A percentile compares a stretch with the other conserved stretches of the same genome.
These are phyloP conservation scores for Callinectes sapidus DNA, from an alignment of 2,888 invertebrate genomes.

Conservation along the genomic window DNA sequence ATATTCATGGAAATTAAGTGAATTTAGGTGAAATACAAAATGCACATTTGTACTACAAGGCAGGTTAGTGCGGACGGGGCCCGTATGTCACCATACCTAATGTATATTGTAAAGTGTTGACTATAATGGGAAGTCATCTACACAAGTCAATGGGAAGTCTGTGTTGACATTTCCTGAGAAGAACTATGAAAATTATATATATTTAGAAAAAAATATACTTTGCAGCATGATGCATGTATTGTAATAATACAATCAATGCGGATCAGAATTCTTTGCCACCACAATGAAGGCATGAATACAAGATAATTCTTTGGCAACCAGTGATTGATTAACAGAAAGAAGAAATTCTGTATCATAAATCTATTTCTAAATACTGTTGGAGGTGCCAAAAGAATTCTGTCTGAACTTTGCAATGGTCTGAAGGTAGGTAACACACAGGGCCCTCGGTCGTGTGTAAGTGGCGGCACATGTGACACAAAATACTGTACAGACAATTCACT, in stretches of 20 bases:
- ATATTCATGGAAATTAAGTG: slow-evolving; percentile 68
- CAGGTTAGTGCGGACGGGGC: slow-evolving; percentile 68
- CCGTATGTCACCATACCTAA: slow-evolving; percentile 63
- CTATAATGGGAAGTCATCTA: slow-evolving; percentile 38
- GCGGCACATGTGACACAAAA: slow-evolving; percentile 55
- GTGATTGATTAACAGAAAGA: background rate
- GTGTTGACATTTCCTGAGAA: slow-evolving; percentile 61
- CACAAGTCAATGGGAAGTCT: slow-evolving; percentile 50
- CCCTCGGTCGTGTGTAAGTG: slow-evolving; percentile 62
- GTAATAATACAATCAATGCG: slow-evolving; percentile 50
- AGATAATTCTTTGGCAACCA: slow-evolving; percentile 41
- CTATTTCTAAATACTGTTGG: slow-evolving; percentile 30
- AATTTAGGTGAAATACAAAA: slow-evolving; percentile 70
- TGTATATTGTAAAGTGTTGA: slow-evolving; percentile 39
- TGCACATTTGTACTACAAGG: slow-evolving; percentile 72
- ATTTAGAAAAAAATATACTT: slow-evolving; percentile 66
- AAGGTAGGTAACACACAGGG: slow-evolving; percentile 65
- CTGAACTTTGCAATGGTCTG: slow-evolving; percentile 32
- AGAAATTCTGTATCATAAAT: slow-evolving; percentile 23
- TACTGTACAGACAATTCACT: background rate
- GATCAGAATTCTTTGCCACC: slow-evolving; percentile 66
- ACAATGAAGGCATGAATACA: slow-evolving; percentile 49
- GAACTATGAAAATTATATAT: slow-evolving; percentile 64
- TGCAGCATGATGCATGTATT: slow-evolving; percentile 61
- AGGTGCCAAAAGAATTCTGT: slow-evolving; percentile 55